Evolutionary conservation across 2,113 vertebrate genomes (phyloP), one percentile per base, ranked within the genome.

Genomic region (Actenoides hombroni): DNA sequence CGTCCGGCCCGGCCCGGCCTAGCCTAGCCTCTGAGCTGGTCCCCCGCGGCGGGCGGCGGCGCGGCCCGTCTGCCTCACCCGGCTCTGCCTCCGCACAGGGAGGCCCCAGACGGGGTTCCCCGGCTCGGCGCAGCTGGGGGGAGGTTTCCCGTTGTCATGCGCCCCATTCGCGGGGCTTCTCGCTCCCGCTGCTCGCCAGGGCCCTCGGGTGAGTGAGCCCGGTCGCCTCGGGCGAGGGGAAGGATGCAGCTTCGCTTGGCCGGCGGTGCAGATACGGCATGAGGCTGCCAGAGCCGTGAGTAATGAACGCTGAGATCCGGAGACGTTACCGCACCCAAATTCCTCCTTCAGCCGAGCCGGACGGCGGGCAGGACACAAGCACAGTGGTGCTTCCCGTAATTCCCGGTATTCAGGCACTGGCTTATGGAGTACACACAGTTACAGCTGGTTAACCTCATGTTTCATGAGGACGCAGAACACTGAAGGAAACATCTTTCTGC

Each of bases 371-470:
- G 33, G 35, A 21, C 48, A 1, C 65, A 17, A 23, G 19, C 25
- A 37, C 10, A 2, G 17, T 20, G n/a, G 6, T 4, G 3, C 1
- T 33, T 26, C 37, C 1, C 5, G 0, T 1, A 6, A 6, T 13
- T 33, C 31, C 19, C 75, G 3, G 40, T 13, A 0, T 48, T 24
- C 53, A 2, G 65, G 48, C 65, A 35, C 18, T 17, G 1, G 11
- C 8, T 1, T 17, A 5, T 1, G 28, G 33, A 56, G 76, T 35
- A 13, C 61, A 4, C 8, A 0, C 2, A 28, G 23, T 35, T 78
- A 48, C 17, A 5, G 39, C 20, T 61, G 49, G 8, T 48, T 57
- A 91, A 35, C 28, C 2, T 40, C 6, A 1, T 9, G 4, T 46
- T 83, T 65, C 33, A 68, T 25, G 59, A 63, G 42, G 24, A 13